Evolutionary conservation across 2,797 vertebrate species (phyloP).

Genomic region (Decapterus maruadsi): DNA sequence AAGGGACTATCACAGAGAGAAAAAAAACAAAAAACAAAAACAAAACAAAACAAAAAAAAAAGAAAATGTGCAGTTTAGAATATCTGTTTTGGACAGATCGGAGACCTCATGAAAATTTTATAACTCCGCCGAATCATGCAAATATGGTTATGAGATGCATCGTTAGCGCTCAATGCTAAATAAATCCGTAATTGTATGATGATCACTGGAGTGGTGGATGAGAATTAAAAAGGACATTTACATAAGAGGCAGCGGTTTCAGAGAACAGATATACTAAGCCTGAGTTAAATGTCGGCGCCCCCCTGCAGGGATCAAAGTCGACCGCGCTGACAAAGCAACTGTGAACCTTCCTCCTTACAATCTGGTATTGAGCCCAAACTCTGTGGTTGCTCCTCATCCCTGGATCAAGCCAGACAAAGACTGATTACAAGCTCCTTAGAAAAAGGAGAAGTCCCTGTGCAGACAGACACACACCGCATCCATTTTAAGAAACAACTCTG

Average conservation of each 20-base stretch:
- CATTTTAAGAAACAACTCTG: neutral
- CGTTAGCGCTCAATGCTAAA: neutral
- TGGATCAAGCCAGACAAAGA: neutral
- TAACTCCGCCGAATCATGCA: constrained; percentile 17
- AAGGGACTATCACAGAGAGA: constrained; percentile 79
- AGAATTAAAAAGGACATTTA: constrained; percentile 8
- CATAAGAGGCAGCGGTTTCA: neutral
- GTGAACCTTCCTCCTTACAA: neutral
- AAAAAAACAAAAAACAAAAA: neutral
- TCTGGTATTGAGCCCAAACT: neutral
- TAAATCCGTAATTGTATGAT: constrained; percentile 12
- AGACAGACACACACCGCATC: neutral
- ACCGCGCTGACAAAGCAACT: neutral
- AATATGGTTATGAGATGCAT: constrained; percentile 22
- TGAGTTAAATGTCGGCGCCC: constrained; percentile 16
- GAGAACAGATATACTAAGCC: neutral
- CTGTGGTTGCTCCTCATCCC: neutral
- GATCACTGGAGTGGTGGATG: constrained; percentile 20
- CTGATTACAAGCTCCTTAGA: neutral
- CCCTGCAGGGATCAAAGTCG: constrained; percentile 8
- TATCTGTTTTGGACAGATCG: constrained; percentile 20
- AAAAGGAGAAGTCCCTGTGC: neutral
- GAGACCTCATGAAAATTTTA: constrained; percentile 28
- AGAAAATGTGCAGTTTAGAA: constrained; percentile 11
- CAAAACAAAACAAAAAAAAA: neutral